Base-by-base conservation (phyloP, 1,140 invertebrate species). In the Sarcophaga peregrina region DNA sequence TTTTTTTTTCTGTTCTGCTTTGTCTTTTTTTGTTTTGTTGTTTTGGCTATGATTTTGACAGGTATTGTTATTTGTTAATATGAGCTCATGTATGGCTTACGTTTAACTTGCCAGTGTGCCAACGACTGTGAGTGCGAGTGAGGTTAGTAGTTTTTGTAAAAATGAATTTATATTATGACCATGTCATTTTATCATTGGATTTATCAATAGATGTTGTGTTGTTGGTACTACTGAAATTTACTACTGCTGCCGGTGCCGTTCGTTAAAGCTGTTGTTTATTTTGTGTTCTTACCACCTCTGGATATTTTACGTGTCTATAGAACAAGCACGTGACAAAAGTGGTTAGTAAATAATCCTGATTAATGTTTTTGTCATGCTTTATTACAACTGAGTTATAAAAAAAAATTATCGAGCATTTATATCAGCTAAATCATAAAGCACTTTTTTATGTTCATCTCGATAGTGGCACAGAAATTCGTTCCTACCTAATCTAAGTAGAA, bases 281-380 rank as follows among this genome's bases (percentile, higher is more conserved):
- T 58, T 58, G 25, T 13, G 52, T 6, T 58, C 8, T 37, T 37
- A 13, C 52, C 52, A 58, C n/a, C 11, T 58, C 5, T 58, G 58
- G 25, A 37, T 37, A 37, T 68, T 68, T 5, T 58, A 13, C 7
- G 54, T 13, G 17, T 68, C 9, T 25, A 8, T 68, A 25, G 5
- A 68, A n/a, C 62, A 13, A 78, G 75, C 75, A 50, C 50, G 47
- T 78, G 75, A 78, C 75, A 78, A 78, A 78, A 78, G 75, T 78
- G 75, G 75, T 78, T 78, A 78, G 75, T 78, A 78, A 78, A 78
- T 78, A 78, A 78, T 78, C 47, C 75, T 78, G 75, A 78, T 78
- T 78, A 78, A 78, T 78, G 75, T 78, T 76, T 76, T 76, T 78
- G 75, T 78, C 75, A 78, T 78, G 75, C 25, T 78, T 78, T 78